Base-by-base conservation (phyloP, 2,797 vertebrate species). In the Micropoecilia bifurca region DNA sequence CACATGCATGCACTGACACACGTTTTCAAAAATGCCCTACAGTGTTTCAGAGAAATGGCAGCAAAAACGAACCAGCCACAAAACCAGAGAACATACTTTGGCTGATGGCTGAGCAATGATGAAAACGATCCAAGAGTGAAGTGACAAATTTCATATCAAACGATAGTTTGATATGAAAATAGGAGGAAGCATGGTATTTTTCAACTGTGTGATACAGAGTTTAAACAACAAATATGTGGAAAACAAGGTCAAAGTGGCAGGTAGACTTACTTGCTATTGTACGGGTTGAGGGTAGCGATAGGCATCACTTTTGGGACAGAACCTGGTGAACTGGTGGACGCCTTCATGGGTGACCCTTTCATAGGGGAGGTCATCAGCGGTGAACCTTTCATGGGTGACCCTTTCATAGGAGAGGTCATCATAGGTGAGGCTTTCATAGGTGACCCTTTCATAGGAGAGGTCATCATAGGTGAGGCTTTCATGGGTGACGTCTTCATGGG, bases 211-310 rank as follows among this genome's bases (percentile, higher is more conserved):
- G 16, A 63, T 48, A 61, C 6, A 55, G 25, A 66, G 48, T 73
- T 59, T 61, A 47, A 59, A 78, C 30, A 8, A 2, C 45, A 80
- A 68, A 46, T 30, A 69, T 39, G 71, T 36, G 28, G 13, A 55
- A n/a, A 63, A 16, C 16, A n/a, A 6, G 10, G 16, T 28, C 16
- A 55, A 10, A 55, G 3, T 2, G 39, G 83, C n/a, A 50, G 45
- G 48, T 73, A 16, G 28, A 98, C 98, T 96, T 90, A 99, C 99
- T 97, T 99, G 82, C 96, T 97, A 13, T 97, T 97, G 91, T 99
- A 99, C 0, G 98, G 98, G 90, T 97, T 98, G 85, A 99, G 95
- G 83, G 94, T 93, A 77, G 96, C 93, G 53, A 99, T 98, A 0
- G 97, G 96, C 12, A 97, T 95, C n/a, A 97, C 94, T 92, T 97